A percentile compares a stretch with the other conserved stretches of the same genome.
Conservation (phyloP, 2,113 vertebrate genomes). For the Drymodes brunneopygia region DNA sequence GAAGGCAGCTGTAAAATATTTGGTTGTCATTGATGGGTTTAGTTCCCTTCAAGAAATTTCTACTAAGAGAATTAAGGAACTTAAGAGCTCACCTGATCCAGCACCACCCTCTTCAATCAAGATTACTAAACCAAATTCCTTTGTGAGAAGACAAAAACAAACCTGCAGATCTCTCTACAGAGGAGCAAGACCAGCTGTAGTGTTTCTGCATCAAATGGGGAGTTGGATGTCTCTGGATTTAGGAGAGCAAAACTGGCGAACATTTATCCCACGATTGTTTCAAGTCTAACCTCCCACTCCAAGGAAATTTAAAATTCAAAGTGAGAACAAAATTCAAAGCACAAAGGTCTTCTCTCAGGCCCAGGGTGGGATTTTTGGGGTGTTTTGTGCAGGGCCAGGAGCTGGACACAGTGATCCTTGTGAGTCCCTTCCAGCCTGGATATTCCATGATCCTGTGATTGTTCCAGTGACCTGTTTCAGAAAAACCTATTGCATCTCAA, state of each 20-base stretch:
- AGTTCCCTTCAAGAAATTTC: not conserved
- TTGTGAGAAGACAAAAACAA: not conserved
- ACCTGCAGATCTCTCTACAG: not conserved
- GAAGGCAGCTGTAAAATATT: not conserved
- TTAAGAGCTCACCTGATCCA: not conserved
- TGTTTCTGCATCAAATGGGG: not conserved
- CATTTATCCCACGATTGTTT: not conserved
- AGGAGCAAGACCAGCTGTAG: not conserved
- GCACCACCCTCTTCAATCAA: not conserved
- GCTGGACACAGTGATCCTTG: not conserved
- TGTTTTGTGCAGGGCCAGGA: not conserved
- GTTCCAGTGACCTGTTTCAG: not conserved
- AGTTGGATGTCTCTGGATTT: not conserved
- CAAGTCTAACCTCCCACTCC: not conserved
- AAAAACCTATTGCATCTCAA: not conserved
- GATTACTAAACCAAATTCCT: not conserved
- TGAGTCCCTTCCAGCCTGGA: not conserved
- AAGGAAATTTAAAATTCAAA: not conserved
- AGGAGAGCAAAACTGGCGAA: not conserved
- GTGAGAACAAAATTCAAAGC: not conserved
- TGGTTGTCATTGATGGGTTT: not conserved
- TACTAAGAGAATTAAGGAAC: not conserved
- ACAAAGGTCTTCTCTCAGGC: not conserved
- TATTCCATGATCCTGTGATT: not conserved
- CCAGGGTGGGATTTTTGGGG: not conserved